Percentiles rank a stretch among this genome's conserved stretches.
Conservation (phyloP, 2,888 invertebrate species). For the Peribatodes rhomboidaria region DNA sequence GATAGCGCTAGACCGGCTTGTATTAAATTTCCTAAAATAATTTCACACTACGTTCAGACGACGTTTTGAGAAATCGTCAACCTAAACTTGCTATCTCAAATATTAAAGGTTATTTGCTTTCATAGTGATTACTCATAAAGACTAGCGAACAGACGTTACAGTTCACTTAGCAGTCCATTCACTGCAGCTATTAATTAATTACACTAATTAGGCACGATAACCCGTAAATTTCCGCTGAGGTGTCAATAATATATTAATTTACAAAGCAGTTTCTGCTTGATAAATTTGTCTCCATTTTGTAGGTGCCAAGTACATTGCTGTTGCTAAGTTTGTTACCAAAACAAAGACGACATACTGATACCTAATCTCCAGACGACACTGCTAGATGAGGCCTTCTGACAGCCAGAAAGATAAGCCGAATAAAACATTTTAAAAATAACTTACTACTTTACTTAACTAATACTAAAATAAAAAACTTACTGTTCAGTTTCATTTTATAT, state of each 20-base stretch:
- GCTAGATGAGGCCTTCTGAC: too few relatives aligned
- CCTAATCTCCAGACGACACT: neutral
- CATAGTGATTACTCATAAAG: too few relatives aligned
- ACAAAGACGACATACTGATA: slow-evolving; percentile 4
- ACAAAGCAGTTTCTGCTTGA: neutral
- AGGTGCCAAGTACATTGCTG: neutral
- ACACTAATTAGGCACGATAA: slow-evolving; percentile 11
- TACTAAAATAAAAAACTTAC: slow-evolving; percentile 16
- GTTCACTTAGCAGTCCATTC: slow-evolving; percentile 9
- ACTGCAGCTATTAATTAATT: slow-evolving; percentile 2
- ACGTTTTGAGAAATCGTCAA: too few relatives aligned
- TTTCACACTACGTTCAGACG: too few relatives aligned
- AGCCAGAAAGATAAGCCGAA: too few relatives aligned
- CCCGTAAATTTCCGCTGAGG: slow-evolving; percentile 7
- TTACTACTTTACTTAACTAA: too few relatives aligned
- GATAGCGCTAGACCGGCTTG: too few relatives aligned
- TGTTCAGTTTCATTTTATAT: slow-evolving; percentile 45
- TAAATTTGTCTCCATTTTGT: neutral
- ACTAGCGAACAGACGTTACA: neutral
- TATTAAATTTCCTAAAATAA: too few relatives aligned
- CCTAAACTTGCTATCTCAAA: too few relatives aligned
- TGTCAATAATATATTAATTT: neutral
- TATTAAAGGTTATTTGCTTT: too few relatives aligned
- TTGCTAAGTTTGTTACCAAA: slow-evolving; percentile 13
- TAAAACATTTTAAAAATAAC: too few relatives aligned